These are phyloP conservation scores for Bufo bufo DNA, from an alignment of 2,113 vertebrate genomes.

Conservation along the genomic window DNA sequence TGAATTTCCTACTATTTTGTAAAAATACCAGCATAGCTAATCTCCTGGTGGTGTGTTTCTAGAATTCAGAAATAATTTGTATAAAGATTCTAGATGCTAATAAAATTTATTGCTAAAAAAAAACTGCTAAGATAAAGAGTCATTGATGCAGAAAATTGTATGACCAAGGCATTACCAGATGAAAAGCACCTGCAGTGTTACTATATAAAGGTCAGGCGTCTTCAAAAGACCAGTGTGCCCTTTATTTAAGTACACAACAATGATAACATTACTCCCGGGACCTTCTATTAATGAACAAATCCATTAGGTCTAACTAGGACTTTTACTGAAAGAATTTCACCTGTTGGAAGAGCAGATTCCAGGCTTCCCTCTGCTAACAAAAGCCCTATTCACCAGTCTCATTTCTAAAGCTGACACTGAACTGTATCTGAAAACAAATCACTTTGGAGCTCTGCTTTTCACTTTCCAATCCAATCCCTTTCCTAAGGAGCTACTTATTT, in stretches of 20 bases:
- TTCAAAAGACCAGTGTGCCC: background rate
- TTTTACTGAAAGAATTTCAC: conserved; percentile 43
- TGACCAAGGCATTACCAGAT: background rate
- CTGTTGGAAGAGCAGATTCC: conserved; percentile 44
- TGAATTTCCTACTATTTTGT: background rate
- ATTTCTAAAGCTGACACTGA: conserved; percentile 9
- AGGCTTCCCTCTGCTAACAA: conserved; percentile 14
- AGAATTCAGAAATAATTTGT: background rate
- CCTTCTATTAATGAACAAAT: conserved; percentile 36
- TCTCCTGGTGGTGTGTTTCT: background rate
- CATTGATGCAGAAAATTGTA: background rate
- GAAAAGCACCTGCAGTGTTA: conserved; percentile 31
- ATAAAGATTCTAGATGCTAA: background rate
- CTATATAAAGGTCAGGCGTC: conserved; percentile 34
- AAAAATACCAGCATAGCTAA: background rate
- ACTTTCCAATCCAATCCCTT: background rate
- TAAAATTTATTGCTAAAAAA: background rate
- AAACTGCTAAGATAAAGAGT: background rate
- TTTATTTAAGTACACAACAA: conserved; percentile 27
- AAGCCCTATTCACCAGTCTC: conserved; percentile 4
- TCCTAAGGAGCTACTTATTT: background rate
- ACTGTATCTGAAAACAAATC: background rate
- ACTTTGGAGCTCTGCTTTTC: background rate
- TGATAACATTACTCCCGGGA: conserved; percentile 25
- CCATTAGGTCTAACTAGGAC: background rate